Evolutionary conservation across 2,888 invertebrate genomes (phyloP).

Genomic region (Pasiphila rectangulata): DNA sequence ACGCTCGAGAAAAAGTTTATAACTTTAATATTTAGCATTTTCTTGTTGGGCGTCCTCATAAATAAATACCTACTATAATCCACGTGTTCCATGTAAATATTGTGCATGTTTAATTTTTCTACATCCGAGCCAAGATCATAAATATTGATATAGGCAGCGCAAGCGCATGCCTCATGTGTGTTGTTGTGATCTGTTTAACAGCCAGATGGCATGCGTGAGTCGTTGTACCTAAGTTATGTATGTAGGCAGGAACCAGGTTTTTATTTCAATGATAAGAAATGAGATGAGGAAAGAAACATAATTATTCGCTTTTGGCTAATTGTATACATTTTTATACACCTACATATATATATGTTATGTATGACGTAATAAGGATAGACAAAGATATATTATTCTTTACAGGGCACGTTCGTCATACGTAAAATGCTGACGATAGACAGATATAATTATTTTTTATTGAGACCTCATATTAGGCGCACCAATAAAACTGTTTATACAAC

Average conservation of each 20-base stretch:
- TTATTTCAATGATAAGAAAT: neutral
- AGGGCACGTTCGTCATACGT: too few relatives aligned
- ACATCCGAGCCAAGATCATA: neutral
- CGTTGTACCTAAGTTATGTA: neutral
- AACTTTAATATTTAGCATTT: too few relatives aligned
- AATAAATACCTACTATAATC: neutral
- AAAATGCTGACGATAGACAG: neutral
- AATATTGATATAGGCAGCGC: slow-evolving; percentile 12
- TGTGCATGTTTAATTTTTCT: slow-evolving; percentile 5
- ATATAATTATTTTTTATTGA: slow-evolving; percentile 27
- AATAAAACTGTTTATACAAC: slow-evolving; percentile 47
- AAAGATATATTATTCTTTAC: too few relatives aligned
- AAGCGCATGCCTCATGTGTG: slow-evolving; percentile 18
- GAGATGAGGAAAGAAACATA: too few relatives aligned
- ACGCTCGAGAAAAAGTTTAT: too few relatives aligned
- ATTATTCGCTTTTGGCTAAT: too few relatives aligned
- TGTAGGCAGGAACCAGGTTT: neutral
- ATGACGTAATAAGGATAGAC: too few relatives aligned
- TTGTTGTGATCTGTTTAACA: slow-evolving; percentile 23
- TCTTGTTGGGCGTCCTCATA: too few relatives aligned
- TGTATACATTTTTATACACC: slow-evolving; percentile 1
- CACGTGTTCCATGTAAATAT: neutral
- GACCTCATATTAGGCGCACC: slow-evolving; percentile 32
- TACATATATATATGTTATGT: too few relatives aligned
- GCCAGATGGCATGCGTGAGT: slow-evolving; percentile 5